phyloP scores from a whole-genome alignment of 2,113 vertebrate species.

The Tupaia tana region DNA sequence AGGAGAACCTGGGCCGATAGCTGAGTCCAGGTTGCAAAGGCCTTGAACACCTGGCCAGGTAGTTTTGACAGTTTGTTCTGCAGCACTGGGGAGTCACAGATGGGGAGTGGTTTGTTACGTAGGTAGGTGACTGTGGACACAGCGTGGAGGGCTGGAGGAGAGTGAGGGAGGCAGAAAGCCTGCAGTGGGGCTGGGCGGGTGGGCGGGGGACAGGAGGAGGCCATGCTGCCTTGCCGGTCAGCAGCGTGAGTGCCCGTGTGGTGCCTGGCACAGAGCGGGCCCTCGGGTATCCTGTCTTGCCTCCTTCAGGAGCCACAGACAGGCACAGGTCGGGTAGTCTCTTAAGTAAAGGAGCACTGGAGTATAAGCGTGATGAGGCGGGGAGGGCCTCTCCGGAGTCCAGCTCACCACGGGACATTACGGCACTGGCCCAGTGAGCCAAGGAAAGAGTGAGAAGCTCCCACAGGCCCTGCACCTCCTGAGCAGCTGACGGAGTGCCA shows the following conservation, averaged over 20 bases:
- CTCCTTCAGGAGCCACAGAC: not conserved
- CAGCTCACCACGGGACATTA: accelerated
- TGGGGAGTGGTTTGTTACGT: not conserved
- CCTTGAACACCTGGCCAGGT: not conserved
- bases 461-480: not conserved
- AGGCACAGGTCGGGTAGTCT: not conserved
- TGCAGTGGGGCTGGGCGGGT: not conserved
- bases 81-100: not conserved
- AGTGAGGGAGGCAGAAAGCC: not conserved
- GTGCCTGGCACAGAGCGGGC: not conserved
- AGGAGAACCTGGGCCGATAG: not conserved
- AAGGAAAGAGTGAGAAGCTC: not conserved
- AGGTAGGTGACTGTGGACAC: not conserved
- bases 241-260: accelerated
- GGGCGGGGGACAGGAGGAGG: not conserved
- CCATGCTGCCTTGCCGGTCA: too few species aligned
- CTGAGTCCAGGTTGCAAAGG: not conserved
- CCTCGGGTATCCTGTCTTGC: not conserved
- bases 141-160: not conserved
- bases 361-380: not conserved
- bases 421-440: too few species aligned
- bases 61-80: not conserved
- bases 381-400: accelerated
- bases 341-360: not conserved
- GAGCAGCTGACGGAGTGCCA: not conserved